Conservation (phyloP, 2,797 vertebrate species). For the Syncerus caffer region DNA sequence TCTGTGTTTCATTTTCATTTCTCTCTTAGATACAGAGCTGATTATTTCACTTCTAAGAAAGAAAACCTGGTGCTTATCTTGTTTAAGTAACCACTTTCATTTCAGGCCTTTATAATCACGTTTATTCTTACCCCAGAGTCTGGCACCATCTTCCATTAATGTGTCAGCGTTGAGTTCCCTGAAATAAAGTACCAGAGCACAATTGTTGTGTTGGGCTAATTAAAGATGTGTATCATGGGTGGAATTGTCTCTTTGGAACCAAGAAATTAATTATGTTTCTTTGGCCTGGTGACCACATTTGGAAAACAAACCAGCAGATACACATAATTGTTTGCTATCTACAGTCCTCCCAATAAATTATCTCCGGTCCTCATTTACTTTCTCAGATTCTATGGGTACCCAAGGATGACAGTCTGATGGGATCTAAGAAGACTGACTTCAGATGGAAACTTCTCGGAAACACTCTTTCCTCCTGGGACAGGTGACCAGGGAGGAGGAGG, state of each 20-base stretch:
- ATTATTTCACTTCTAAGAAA: conserved; percentile 32
- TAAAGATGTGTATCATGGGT: conserved; percentile 78
- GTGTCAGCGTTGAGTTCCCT: neutral
- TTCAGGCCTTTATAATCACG: neutral
- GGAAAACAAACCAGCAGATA: conserved; percentile 64
- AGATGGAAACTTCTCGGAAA: neutral
- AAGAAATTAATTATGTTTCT: conserved; percentile 76
- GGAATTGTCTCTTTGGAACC: conserved; percentile 71
- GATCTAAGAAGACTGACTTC: neutral
- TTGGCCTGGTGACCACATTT: conserved; percentile 70
- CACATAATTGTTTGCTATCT: conserved; percentile 14
- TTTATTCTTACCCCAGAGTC: conserved; percentile 17
- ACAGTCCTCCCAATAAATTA: neutral
- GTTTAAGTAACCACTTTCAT: conserved; percentile 26
- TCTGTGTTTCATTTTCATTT: conserved; percentile 46
- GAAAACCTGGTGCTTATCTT: conserved; percentile 47
- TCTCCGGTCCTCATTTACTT: neutral
- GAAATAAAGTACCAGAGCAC: conserved; percentile 32
- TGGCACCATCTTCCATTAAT: conserved; percentile 47
- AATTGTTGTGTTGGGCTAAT: conserved; percentile 67
- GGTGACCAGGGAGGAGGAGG: neutral
- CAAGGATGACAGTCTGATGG: neutral
- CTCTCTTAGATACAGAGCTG: neutral
- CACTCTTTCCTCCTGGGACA: neutral
- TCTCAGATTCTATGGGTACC: neutral